These are phyloP conservation scores for Baronia brevicornis DNA, from an alignment of 2,888 invertebrate species.

Conservation along the genomic window DNA sequence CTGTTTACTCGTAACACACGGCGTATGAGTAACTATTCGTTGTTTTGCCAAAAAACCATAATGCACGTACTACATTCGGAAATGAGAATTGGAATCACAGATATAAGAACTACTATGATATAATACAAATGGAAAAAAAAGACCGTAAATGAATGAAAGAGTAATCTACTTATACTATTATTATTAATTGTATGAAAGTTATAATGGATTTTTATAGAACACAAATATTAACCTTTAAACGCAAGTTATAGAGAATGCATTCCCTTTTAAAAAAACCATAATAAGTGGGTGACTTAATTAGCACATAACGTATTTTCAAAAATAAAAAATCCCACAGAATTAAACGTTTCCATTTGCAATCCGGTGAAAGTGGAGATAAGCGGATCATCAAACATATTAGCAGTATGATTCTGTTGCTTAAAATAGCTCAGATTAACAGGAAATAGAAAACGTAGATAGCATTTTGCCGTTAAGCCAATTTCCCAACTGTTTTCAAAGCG, in stretches of 20 bases:
- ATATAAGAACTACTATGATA: too few species aligned
- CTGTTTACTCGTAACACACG: conserved; percentile 1
- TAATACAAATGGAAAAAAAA: too few species aligned
- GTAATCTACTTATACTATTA: too few species aligned
- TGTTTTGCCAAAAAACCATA: conserved; percentile 10
- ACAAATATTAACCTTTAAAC: too few species aligned
- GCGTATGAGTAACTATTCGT: conserved; percentile 1
- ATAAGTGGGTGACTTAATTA: too few species aligned
- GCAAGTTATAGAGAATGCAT: too few species aligned
- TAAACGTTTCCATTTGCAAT: conserved; percentile 2
- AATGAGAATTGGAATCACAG: conserved; percentile 7
- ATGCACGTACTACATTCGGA: conserved; percentile 9
- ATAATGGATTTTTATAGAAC: too few species aligned
- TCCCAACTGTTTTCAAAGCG: conserved; percentile 1
- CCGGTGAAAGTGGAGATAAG: conserved; percentile 1
- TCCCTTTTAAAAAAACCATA: too few species aligned
- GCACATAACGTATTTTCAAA: too few species aligned
- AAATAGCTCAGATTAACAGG: conserved; percentile 10
- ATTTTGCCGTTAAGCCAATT: conserved; percentile 9
- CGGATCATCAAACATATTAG: not conserved
- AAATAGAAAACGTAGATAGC: conserved; percentile 10
- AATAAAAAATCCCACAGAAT: too few species aligned
- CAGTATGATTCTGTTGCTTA: not conserved
- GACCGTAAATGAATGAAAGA: too few species aligned
- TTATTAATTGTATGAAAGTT: too few species aligned